phyloP scores from a whole-genome alignment of 2,113 vertebrate genomes.

The Otus sunia region DNA sequence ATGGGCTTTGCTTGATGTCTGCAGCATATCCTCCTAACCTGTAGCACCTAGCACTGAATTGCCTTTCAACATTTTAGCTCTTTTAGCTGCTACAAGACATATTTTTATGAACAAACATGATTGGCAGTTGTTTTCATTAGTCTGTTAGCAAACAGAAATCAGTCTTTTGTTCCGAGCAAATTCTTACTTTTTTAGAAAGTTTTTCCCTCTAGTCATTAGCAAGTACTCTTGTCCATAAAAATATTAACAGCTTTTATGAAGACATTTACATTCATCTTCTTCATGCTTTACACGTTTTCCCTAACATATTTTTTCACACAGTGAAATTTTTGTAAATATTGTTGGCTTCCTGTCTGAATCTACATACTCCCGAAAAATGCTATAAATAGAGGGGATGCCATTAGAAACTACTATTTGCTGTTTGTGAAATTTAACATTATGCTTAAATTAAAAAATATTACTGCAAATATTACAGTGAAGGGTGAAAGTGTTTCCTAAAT shows the following conservation, averaged over 20 bases:
- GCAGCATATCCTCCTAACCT: neutral
- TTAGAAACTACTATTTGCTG: neutral
- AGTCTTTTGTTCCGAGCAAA: neutral
- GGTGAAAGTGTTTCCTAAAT: neutral
- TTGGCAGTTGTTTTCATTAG: neutral
- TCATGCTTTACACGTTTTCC: neutral
- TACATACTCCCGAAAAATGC: neutral
- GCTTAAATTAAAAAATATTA: neutral
- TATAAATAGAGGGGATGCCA: neutral
- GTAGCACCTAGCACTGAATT: neutral
- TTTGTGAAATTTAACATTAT: neutral
- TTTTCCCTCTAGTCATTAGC: neutral
- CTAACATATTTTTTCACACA: neutral
- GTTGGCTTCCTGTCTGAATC: neutral
- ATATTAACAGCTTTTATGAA: neutral
- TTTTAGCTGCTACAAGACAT: neutral
- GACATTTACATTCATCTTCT: neutral
- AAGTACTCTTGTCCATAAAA: neutral
- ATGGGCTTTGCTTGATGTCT: neutral
- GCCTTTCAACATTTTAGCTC: neutral
- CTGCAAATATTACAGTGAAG: neutral
- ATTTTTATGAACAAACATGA: neutral
- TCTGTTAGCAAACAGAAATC: neutral
- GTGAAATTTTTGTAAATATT: neutral
- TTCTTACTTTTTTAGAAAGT: neutral